Percentiles rank a stretch among this genome's conserved stretches.
Conservation (phyloP, 2,888 invertebrate genomes). For the Tetramorium bicarinatum region DNA sequence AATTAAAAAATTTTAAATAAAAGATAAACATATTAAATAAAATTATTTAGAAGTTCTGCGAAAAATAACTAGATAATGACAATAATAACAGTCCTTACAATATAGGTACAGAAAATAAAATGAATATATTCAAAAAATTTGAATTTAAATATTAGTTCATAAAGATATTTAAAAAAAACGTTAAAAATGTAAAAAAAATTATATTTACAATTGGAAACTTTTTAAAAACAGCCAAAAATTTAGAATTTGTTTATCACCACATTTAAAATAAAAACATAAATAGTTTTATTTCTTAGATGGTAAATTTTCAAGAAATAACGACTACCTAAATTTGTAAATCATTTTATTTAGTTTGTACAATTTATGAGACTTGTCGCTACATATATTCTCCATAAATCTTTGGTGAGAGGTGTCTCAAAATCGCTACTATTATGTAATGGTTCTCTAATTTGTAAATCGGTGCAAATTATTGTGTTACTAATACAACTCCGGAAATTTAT, state of each 20-base stretch:
- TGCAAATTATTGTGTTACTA: slow-evolving; percentile 17
- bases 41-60: not conserved
- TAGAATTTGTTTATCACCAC: not conserved
- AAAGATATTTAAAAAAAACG: not conserved
- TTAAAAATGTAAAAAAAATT: not conserved
- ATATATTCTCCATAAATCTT: not conserved
- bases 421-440: slow-evolving; percentile 30
- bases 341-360: not conserved
- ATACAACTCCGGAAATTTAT: slow-evolving; percentile 10
- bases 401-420: slow-evolving; percentile 33
- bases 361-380: not conserved
- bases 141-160: not conserved
- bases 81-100: not conserved
- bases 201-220: not conserved
- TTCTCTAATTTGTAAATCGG: slow-evolving; percentile 8
- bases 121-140: not conserved
- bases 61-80: not conserved
- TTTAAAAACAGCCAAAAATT: not conserved
- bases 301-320: not conserved
- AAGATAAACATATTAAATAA: not conserved
- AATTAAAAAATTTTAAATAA: not conserved
- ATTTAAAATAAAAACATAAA: not conserved
- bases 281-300: not conserved
- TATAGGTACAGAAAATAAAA: not conserved
- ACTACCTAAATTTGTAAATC: slow-evolving; percentile 6